Evolutionary conservation across 64 coral and sea anemone species (phyloP).

Genomic region (Exaiptasia diaphana): DNA sequence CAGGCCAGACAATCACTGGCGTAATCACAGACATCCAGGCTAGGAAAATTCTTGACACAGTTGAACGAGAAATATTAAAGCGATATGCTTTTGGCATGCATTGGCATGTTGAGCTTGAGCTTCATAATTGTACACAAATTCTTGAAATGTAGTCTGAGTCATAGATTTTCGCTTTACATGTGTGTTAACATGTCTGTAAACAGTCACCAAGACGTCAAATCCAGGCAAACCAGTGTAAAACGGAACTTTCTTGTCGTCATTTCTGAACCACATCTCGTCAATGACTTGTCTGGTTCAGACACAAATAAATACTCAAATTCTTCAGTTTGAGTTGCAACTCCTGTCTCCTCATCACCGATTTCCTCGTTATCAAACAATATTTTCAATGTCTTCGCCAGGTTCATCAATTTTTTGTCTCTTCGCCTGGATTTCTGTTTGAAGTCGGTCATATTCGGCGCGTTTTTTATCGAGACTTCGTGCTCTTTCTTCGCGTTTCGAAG

Average conservation of each 20-base stretch:
- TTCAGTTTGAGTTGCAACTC: slow-evolving; percentile 57
- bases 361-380: slow-evolving; percentile 7
- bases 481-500: slow-evolving; percentile 45
- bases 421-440: slow-evolving; percentile 25
- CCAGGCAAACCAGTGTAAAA: slow-evolving; percentile 57
- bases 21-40: not conserved
- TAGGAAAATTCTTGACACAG: not conserved
- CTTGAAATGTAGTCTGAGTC: slow-evolving; percentile 41
- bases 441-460: slow-evolving; percentile 34
- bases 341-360: slow-evolving; percentile 33
- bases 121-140: slow-evolving; percentile 24
- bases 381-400: slow-evolving; percentile 12
- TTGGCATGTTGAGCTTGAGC: not conserved
- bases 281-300: slow-evolving; percentile 6
- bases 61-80: not conserved
- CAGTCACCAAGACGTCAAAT: slow-evolving; percentile 38
- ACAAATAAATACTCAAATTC: slow-evolving; percentile 55
- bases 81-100: not conserved
- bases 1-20: not conserved
- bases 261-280: slow-evolving; percentile 36
- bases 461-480: slow-evolving; percentile 15
- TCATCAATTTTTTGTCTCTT: slow-evolving; percentile 43
- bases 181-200: slow-evolving; percentile 26
- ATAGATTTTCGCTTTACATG: slow-evolving; percentile 11
- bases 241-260: slow-evolving; percentile 43